Base-by-base conservation (phyloP, 1,140 invertebrate genomes). In the Globodera rostochiensis region DNA sequence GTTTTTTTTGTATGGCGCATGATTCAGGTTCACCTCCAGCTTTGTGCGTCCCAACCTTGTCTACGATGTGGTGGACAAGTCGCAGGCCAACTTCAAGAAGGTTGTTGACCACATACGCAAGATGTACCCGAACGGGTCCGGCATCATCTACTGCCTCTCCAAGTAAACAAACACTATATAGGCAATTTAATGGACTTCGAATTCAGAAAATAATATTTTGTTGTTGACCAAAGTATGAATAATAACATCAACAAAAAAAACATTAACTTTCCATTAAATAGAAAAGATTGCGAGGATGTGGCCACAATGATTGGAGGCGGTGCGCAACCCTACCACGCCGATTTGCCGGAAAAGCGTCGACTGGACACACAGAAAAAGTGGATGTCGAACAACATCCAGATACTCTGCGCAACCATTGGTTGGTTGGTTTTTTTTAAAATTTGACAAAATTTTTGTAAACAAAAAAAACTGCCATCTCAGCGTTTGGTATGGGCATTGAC, bases 111-210 rank as follows among this genome's bases (percentile, higher is more conserved):
- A 78, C 46, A 53, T 78, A 36, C 76, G 70, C 66, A 50, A 47
- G 49, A 78, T 78, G 66, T 94, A 93, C 87, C 87, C 86, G 6
- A 92, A 92, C 7, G 91, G 94, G 60, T 94, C 93, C 74, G 97
- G 97, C 6, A 99, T 99, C 86, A 93, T 99, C 73, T 99, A 99
- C 91, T 98, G 96, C 86, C 91, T 97, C 21, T 96, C 96, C 6
- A 75, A 75, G 74, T 75, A 19, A 53, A 53, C 50, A 53, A 53
- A 50, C 11, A 11, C 50, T 74, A 15, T 13, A 19, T 73, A 7
- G n/a, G n/a, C 15, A 11, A 45, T 9, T 15, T 74, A 13, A 36
- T 47, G 9, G 9, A 21, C 25, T 36, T 36, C 2, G 25, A n/a
- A n/a, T n/a, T n/a, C 36, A 50, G 49, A 50, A 50, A 50, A 9